Base-by-base conservation (phyloP, 2,888 invertebrate species). In the Hedychridium roseum region DNA sequence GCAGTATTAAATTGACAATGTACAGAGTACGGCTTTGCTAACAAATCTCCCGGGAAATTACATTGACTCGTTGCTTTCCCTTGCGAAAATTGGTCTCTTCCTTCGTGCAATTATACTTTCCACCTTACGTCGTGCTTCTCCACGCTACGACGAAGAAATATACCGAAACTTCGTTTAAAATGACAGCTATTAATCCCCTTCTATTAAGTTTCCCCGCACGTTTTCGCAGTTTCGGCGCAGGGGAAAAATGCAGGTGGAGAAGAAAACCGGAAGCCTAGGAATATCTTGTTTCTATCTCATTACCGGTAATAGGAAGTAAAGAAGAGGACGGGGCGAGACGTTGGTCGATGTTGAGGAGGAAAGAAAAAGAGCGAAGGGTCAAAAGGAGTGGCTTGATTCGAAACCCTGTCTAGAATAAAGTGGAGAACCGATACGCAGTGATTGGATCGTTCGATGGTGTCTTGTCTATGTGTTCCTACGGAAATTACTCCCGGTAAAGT, bases 21-120 rank as follows among this genome's bases (percentile, higher is more conserved):
- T n/a, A n/a, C n/a, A n/a, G n/a, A n/a, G n/a, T n/a, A n/a, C n/a
- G n/a, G n/a, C n/a, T n/a, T n/a, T n/a, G n/a, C n/a, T n/a, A n/a
- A n/a, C n/a, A 57, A 67, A 26, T 71, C 68, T 0, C 62, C 52
- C 9, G 68, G 66, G 37, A 39, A 27, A 38, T 38, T 38, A 20
- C 26, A 14, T 20, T 27, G 38, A 26, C 20, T 35, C 35, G 18
- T 16, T 35, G 35, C 20, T 35, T 35, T 21, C 21, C 35, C 11
- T 35, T 21, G 35, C 11, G 35, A n/a, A 35, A 35, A 20, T 21
- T 35, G 12, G 11, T 35, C 11, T n/a, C 12, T 15, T 35, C 5
- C 12, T 14, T n/a, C 30, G 11, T 30, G 12, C 12, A 1, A 11
- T 28, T 32, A 32, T 32, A 32, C 15, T 15, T 11, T 11, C 28